Evolutionary conservation across 2,888 invertebrate genomes (phyloP).

Genomic region (Sphaeridia pumilis): DNA sequence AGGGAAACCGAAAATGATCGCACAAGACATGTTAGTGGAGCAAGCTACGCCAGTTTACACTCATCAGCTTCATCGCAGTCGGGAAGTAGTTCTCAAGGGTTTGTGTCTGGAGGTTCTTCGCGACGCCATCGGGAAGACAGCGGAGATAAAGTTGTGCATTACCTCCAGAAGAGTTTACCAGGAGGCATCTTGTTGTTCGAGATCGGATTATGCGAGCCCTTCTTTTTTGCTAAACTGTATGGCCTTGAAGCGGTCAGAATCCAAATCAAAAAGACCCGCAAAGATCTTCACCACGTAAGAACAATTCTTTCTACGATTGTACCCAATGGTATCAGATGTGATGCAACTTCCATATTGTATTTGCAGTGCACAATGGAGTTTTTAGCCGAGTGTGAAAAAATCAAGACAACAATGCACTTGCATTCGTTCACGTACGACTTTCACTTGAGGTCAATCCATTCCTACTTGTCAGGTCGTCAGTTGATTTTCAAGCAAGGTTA

Average conservation of each 20-base stretch:
- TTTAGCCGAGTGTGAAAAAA: constrained; percentile 55
- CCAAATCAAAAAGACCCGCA: constrained; percentile 42
- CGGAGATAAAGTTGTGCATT: constrained; percentile 17
- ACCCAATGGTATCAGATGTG: no score
- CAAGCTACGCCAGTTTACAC: constrained; percentile 16
- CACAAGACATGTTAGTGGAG: constrained; percentile 15
- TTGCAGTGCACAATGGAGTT: constrained; percentile 51
- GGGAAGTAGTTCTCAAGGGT: constrained; percentile 10
- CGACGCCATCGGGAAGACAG: constrained; percentile 14
- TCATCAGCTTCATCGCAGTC: constrained; percentile 23
- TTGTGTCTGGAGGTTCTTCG: constrained; percentile 4
- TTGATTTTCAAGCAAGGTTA: constrained; percentile 50
- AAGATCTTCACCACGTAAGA: constrained; percentile 13
- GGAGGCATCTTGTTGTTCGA: constrained; percentile 60
- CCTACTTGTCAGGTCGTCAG: constrained; percentile 50
- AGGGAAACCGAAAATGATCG: constrained; percentile 7
- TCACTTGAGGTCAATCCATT: constrained; percentile 55
- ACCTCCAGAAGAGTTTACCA: constrained; percentile 30
- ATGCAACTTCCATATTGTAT: no score
- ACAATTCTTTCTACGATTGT: constrained; percentile 16
- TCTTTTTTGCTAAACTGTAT: constrained; percentile 56
- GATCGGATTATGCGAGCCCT: constrained; percentile 55
- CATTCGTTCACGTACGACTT: constrained; percentile 69
- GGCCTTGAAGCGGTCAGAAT: constrained; percentile 54
- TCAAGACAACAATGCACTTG: constrained; percentile 58